phyloP scores from a whole-genome alignment of 2,888 invertebrate species.

The Athrips mouffetella region DNA sequence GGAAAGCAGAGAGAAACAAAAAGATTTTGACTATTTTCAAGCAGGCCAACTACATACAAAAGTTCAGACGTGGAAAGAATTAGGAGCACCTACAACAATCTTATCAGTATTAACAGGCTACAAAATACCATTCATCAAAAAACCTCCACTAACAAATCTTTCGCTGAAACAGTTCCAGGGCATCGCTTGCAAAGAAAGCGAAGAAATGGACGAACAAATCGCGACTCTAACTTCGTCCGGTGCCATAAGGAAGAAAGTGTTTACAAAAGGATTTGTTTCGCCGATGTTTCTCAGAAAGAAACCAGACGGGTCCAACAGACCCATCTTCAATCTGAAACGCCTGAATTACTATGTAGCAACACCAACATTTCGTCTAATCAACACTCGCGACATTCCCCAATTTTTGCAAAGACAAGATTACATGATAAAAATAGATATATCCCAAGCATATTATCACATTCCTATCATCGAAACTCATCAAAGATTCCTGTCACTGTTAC shows the following conservation, averaged over 20 bases:
- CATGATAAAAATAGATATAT: too few relatives aligned
- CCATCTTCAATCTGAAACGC: neutral
- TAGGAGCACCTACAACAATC: neutral
- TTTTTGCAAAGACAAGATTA: too few relatives aligned
- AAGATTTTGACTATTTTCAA: neutral
- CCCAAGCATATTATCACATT: too few relatives aligned
- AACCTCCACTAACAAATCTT: constrained; percentile 6
- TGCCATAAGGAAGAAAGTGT: neutral
- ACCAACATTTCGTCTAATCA: too few relatives aligned
- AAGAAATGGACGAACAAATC: neutral
- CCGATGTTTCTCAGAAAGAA: neutral
- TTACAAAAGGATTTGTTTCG: neutral
- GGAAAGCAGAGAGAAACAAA: too few relatives aligned
- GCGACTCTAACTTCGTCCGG: neutral
- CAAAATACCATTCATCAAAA: constrained; percentile 17
- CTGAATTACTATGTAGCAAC: neutral
- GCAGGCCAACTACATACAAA: neutral
- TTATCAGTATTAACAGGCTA: constrained; percentile 15
- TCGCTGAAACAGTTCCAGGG: too few relatives aligned
- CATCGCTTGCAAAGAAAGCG: too few relatives aligned
- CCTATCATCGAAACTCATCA: too few relatives aligned
- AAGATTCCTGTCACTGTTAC: too few relatives aligned
- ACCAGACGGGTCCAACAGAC: neutral
- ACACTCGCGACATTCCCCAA: too few relatives aligned
- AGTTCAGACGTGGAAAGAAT: neutral